Percentiles rank a stretch among this genome's conserved stretches.
phyloP scores from a whole-genome alignment of 2,113 vertebrate genomes.

The Austrofundulus limnaeus region DNA sequence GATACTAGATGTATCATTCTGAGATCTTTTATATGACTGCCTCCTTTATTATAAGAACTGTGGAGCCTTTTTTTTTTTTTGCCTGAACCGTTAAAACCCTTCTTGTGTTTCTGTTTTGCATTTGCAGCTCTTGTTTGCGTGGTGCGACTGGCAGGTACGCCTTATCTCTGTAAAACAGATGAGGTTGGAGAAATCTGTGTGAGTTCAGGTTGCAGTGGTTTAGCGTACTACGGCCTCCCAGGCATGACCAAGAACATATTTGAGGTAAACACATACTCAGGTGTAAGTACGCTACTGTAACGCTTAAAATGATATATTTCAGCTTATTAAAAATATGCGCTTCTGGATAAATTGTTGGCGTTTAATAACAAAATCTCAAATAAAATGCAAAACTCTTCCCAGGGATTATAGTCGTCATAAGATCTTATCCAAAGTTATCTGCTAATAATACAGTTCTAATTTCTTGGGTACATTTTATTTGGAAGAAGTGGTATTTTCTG shows the following conservation, averaged over 20 bases:
- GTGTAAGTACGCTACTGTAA: neutral
- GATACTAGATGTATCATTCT: too few species aligned
- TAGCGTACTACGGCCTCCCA: conserved; percentile 88
- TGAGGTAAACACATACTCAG: conserved; percentile 80
- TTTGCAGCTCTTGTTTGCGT: conserved; percentile 86
- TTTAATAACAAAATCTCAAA: neutral
- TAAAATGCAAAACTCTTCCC: neutral
- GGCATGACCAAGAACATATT: conserved; percentile 95
- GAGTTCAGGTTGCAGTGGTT: conserved; percentile 84
- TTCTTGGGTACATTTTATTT: too few species aligned
- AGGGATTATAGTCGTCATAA: neutral
- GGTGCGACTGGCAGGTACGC: conserved; percentile 89
- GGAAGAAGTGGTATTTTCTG: too few species aligned
- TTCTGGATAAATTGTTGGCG: neutral
- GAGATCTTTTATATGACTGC: too few species aligned
- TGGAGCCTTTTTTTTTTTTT: neutral
- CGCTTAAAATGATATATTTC: too few species aligned
- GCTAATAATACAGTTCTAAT: neutral
- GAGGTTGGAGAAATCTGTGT: conserved; percentile 95
- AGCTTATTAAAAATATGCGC: too few species aligned
- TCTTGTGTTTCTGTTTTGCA: conserved; percentile 1
- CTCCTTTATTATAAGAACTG: neutral
- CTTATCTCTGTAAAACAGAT: conserved; percentile 90
- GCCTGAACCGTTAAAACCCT: neutral
- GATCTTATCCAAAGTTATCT: neutral